These are phyloP conservation scores for Sardina pilchardus DNA, from an alignment of 2,113 vertebrate genomes.

Conservation along the genomic window DNA sequence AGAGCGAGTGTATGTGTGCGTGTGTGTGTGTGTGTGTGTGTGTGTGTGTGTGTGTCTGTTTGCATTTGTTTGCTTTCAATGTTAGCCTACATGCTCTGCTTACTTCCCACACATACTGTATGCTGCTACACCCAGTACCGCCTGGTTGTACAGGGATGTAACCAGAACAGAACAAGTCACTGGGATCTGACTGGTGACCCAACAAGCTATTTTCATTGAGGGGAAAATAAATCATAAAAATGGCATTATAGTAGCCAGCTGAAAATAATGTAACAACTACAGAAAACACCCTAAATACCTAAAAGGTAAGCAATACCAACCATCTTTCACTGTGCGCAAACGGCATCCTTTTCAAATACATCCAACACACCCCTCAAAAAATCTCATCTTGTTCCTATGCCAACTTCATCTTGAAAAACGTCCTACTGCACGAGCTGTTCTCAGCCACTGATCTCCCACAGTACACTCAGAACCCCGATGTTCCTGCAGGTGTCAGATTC, in stretches of 20 bases:
- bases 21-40: too few species aligned
- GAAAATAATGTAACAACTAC: too few species aligned
- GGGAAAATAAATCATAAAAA: too few species aligned
- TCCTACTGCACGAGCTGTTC: background rate
- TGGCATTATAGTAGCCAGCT: too few species aligned
- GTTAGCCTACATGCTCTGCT: background rate
- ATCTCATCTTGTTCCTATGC: background rate
- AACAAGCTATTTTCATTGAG: too few species aligned
- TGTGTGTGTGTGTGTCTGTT: background rate
- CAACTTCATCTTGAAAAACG: background rate
- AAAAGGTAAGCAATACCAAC: background rate
- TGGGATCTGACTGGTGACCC: background rate
- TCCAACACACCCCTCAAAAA: background rate
- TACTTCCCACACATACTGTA: background rate
- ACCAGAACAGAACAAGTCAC: background rate
- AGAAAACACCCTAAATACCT: too few species aligned
- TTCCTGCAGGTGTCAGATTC: background rate
- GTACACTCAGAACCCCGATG: background rate
- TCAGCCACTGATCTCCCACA: background rate
- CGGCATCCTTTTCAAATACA: background rate
- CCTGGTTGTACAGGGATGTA: too few species aligned
- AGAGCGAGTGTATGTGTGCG: too few species aligned
- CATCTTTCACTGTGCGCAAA: too few species aligned
- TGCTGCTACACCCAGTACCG: too few species aligned
- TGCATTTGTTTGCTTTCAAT: too few species aligned